Conservation (phyloP, 64 coral and sea anemone species). For the Cladopsammia gracilis region DNA sequence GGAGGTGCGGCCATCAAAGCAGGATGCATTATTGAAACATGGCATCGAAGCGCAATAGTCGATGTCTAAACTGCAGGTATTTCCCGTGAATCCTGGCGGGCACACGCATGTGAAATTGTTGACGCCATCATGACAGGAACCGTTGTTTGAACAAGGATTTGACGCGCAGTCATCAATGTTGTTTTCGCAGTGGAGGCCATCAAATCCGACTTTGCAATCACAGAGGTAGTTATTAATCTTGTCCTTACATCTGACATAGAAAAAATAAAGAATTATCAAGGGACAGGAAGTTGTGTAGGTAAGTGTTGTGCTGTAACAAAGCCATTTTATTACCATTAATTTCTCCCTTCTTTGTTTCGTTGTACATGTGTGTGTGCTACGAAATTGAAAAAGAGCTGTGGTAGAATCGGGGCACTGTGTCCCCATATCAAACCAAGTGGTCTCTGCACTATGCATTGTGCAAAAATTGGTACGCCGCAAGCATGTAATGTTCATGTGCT, state of each 20-base stretch:
- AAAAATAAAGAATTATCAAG: too few species aligned
- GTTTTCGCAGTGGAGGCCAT: constrained; percentile 6
- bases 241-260: not conserved
- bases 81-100: not conserved
- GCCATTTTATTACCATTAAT: too few species aligned
- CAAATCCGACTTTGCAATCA: constrained; percentile 13
- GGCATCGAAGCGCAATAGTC: constrained; percentile 30
- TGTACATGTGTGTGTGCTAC: too few species aligned
- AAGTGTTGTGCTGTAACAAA: too few species aligned
- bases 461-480: too few species aligned
- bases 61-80: constrained; percentile 15
- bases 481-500: too few species aligned
- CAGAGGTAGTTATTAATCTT: not conserved
- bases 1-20: constrained; percentile 16
- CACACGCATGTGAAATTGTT: constrained; percentile 12
- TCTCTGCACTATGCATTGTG: too few species aligned
- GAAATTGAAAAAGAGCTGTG: too few species aligned
- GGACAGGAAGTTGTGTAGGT: too few species aligned
- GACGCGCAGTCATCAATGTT: constrained; percentile 36
- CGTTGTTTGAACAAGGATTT: constrained; percentile 27
- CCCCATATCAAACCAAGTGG: too few species aligned
- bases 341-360: too few species aligned
- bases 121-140: not conserved
- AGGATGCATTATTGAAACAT: constrained; percentile 48
- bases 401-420: too few species aligned